These are phyloP conservation scores for Aethes cnicana DNA, from an alignment of 2,888 invertebrate genomes.

Conservation along the genomic window DNA sequence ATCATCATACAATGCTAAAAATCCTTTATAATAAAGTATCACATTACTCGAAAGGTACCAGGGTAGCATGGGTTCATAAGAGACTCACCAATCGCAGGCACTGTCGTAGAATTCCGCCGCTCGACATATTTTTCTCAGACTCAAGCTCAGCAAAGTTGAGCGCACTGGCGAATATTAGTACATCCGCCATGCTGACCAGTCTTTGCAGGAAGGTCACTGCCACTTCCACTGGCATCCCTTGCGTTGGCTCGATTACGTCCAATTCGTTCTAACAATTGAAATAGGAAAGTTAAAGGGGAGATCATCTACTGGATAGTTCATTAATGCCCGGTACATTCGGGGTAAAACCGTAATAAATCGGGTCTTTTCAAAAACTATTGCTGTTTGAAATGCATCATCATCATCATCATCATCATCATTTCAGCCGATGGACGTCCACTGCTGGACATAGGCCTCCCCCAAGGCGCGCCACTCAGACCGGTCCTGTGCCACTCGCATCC, in stretches of 20 bases:
- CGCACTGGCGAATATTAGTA: constrained; percentile 98
- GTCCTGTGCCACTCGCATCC: no score
- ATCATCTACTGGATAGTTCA: no score
- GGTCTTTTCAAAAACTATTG: no score
- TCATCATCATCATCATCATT: not conserved
- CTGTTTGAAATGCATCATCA: not conserved
- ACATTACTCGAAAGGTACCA: constrained; percentile 11
- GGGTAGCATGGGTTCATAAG: not conserved
- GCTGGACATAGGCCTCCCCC: no score
- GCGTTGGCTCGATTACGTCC: constrained; percentile 98
- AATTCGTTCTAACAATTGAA: constrained; percentile 94
- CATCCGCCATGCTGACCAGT: constrained; percentile 98
- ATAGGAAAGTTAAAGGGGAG: no score
- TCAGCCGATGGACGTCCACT: no score
- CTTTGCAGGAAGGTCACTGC: constrained; percentile 99
- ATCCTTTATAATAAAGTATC: constrained; percentile 11
- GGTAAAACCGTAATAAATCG: no score
- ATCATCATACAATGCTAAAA: no score
- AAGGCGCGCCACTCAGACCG: no score
- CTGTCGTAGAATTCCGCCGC: constrained; percentile 98
- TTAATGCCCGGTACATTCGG: no score
- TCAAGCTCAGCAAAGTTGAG: constrained; percentile 98
- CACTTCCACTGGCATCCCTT: constrained; percentile 99
- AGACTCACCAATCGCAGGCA: constrained; percentile 93
- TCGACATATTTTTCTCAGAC: constrained; percentile 99